Evolutionary conservation across 2,797 vertebrate species (phyloP).

Genomic region (Corythornis leucogaster): DNA sequence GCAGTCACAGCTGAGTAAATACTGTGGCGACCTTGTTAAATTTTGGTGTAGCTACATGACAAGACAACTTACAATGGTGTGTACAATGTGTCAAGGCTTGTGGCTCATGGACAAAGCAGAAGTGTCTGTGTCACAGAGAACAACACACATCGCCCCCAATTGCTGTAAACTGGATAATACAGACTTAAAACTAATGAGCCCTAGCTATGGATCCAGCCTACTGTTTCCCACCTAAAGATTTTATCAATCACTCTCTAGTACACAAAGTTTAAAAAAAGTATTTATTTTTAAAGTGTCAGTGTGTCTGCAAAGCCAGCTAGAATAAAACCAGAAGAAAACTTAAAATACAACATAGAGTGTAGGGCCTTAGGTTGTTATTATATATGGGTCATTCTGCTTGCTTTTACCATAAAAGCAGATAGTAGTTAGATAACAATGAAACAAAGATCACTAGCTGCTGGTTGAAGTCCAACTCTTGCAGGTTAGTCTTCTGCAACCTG

Average conservation of each 20-base stretch:
- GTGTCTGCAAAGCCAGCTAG: not conserved
- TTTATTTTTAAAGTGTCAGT: not conserved
- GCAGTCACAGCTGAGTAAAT: not conserved
- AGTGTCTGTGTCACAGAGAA: not conserved
- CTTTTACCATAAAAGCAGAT: not conserved
- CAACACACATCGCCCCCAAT: rapidly evolving
- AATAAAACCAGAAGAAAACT: not conserved
- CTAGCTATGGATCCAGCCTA: not conserved
- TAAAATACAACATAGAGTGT: not conserved
- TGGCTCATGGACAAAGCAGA: not conserved
- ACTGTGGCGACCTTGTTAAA: not conserved
- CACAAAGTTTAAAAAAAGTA: too few species aligned
- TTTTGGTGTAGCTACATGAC: not conserved
- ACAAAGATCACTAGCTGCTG: not conserved
- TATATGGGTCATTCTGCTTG: not conserved
- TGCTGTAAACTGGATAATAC: not conserved
- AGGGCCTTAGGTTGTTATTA: not conserved
- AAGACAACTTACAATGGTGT: not conserved
- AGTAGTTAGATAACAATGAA: not conserved
- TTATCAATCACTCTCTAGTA: not conserved
- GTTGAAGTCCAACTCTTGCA: not conserved
- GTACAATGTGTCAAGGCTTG: not conserved
- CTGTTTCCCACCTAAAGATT: not conserved
- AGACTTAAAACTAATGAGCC: not conserved
- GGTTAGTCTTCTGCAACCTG: not conserved